These are phyloP conservation scores for Thera britannica DNA, from an alignment of 2,888 invertebrate species.

Conservation along the genomic window DNA sequence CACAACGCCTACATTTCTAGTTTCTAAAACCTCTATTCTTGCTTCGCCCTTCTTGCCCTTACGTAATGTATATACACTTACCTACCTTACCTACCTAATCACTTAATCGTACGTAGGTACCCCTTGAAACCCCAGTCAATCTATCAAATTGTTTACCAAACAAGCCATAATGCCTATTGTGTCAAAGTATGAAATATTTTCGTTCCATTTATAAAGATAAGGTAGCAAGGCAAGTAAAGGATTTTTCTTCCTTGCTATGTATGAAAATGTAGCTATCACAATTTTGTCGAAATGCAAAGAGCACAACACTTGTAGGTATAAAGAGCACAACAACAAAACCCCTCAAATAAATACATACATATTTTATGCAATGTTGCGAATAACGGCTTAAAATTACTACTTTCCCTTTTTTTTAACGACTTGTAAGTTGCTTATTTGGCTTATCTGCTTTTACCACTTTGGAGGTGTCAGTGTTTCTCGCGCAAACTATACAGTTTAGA, in stretches of 20 bases:
- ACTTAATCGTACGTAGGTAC: background rate
- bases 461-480: too few relatives aligned
- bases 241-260: background rate
- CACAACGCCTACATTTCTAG: too few relatives aligned
- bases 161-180: constrained; percentile 20
- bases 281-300: too few relatives aligned
- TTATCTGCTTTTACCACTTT: too few relatives aligned
- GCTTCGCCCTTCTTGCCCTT: background rate
- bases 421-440: too few relatives aligned
- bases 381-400: too few relatives aligned
- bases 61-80: background rate
- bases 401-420: too few relatives aligned
- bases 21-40: background rate
- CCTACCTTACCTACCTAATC: background rate
- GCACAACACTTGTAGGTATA: background rate
- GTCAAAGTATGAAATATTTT: constrained; percentile 31
- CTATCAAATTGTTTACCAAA: constrained; percentile 32
- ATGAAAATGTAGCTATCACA: too few relatives aligned
- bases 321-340: background rate
- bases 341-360: background rate
- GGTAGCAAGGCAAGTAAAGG: background rate
- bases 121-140: constrained; percentile 11
- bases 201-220: constrained; percentile 18
- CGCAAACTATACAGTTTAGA: too few relatives aligned
- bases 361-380: too few relatives aligned